phyloP scores from a whole-genome alignment of 2,888 invertebrate genomes.

The Orthonychiurus folsomi region DNA sequence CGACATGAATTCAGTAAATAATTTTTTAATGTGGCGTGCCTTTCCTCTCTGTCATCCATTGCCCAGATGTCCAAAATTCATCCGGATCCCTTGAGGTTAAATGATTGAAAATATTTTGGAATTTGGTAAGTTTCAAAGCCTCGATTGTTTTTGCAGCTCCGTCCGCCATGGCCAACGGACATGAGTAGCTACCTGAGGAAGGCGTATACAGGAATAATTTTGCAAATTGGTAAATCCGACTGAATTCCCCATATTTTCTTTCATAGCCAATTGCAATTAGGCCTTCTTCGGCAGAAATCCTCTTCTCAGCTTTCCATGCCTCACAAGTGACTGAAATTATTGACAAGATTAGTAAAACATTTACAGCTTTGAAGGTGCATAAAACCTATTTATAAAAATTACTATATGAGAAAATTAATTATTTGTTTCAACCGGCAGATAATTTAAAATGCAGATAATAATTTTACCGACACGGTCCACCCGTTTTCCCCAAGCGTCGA shows the following conservation, averaged over 20 bases:
- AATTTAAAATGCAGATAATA: too few relatives aligned
- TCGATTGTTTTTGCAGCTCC: conserved; percentile 51
- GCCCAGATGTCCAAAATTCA: conserved; percentile 52
- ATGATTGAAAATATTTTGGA: conserved; percentile 39
- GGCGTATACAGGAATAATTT: conserved; percentile 49
- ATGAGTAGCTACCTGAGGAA: conserved; percentile 50
- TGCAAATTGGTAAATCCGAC: conserved; percentile 48
- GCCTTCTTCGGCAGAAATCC: conserved; percentile 50
- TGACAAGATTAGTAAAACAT: conserved; percentile 4
- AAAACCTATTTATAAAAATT: too few relatives aligned
- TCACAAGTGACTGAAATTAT: conserved; percentile 45
- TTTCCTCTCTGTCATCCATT: conserved; percentile 54
- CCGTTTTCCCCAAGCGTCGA: conserved; percentile 50
- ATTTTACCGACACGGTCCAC: conserved; percentile 46
- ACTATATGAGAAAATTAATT: too few relatives aligned
- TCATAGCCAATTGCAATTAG: conserved; percentile 49
- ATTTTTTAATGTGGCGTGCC: conserved; percentile 40
- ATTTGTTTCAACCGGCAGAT: too few relatives aligned
- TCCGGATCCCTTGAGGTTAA: conserved; percentile 46
- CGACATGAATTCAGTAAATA: not conserved
- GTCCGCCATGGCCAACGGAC: conserved; percentile 54
- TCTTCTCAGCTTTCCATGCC: conserved; percentile 50
- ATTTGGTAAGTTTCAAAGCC: conserved; percentile 27
- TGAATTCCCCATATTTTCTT: conserved; percentile 43
- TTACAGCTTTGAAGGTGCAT: not conserved